Conservation (phyloP, 2,888 invertebrate species). For the Strigamia transsilvanica region DNA sequence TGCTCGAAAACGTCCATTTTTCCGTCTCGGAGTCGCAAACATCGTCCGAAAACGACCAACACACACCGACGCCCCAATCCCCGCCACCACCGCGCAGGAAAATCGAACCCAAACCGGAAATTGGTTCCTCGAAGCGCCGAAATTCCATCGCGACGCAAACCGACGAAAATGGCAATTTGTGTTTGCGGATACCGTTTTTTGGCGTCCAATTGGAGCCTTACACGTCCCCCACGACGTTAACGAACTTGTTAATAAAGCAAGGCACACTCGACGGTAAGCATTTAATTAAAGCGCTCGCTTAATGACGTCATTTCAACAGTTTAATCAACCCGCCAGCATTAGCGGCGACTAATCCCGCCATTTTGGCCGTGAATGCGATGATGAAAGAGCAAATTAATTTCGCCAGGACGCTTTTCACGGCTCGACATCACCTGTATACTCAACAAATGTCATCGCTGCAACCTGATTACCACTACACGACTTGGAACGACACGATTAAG, state of each 20-base stretch:
- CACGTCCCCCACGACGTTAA: not conserved
- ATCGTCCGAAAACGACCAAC: no score
- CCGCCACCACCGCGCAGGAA: no score
- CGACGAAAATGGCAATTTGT: not conserved
- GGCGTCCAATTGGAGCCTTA: not conserved
- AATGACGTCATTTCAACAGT: not conserved
- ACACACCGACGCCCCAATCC: no score
- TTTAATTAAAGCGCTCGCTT: constrained; percentile 7
- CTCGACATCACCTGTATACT: not conserved
- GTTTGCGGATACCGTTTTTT: not conserved
- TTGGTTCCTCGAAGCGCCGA: not conserved
- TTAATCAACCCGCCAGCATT: not conserved
- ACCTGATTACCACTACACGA: constrained; percentile 51
- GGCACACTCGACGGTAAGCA: constrained; percentile 16
- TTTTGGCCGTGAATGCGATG: constrained; percentile 34
- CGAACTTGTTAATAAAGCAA: not conserved
- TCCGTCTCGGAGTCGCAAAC: not conserved
- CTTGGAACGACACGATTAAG: constrained; percentile 31
- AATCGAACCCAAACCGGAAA: no score
- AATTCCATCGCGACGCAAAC: constrained; percentile 12
- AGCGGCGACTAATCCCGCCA: constrained; percentile 7
- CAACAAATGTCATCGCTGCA: not conserved
- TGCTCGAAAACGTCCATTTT: not conserved
- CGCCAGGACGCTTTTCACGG: not conserved
- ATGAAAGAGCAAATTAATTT: constrained; percentile 22